Evolutionary conservation across 2,797 vertebrate species (phyloP).

Genomic region (Danio tinwini): DNA sequence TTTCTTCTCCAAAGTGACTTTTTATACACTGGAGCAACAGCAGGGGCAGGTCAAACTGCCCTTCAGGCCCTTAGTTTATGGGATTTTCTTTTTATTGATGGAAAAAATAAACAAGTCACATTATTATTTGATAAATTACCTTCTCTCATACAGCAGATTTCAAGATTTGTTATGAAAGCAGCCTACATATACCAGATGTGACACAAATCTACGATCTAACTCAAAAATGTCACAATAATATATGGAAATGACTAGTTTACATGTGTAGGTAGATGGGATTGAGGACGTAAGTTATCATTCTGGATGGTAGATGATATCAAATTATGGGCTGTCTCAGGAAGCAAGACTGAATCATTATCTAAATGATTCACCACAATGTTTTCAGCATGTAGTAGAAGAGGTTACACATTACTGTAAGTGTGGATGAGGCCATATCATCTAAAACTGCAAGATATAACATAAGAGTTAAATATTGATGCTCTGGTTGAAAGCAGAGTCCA

Average conservation of each 20-base stretch:
- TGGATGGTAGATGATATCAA: background rate
- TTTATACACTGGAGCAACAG: background rate
- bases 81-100: background rate
- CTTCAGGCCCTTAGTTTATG: background rate
- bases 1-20: background rate
- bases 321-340: background rate
- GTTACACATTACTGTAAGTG: conserved; percentile 35
- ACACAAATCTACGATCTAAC: background rate
- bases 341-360: conserved; percentile 2
- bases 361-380: conserved; percentile 25
- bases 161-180: background rate
- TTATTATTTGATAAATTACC: background rate
- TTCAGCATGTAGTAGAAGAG: conserved; percentile 21
- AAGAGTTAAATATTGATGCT: conserved; percentile 58
- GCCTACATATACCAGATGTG: background rate
- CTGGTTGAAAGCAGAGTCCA: conserved; percentile 26
- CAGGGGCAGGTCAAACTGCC: background rate
- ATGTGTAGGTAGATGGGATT: background rate
- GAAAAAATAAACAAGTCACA: background rate
- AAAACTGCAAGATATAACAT: conserved; percentile 51
- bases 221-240: background rate
- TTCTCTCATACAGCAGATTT: background rate
- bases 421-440: conserved; percentile 2
- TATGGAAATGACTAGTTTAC: background rate
- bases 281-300: background rate